phyloP scores from a whole-genome alignment of 2,113 vertebrate genomes.

The Sapayoa aenigma region DNA sequence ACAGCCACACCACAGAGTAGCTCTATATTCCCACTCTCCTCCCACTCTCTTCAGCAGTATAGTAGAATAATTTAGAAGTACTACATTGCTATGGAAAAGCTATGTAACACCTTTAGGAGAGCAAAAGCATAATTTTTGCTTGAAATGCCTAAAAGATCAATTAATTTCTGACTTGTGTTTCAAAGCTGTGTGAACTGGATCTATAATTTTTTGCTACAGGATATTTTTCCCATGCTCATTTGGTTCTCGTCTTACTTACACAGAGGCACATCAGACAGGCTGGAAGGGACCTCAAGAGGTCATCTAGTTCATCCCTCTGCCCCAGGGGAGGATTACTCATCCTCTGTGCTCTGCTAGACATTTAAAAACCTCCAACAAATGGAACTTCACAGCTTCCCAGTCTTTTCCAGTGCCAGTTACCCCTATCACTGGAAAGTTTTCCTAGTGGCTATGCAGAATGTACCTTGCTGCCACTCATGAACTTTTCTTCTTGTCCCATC shows the following conservation, averaged over 20 bases:
- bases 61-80: conserved; percentile 10
- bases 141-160: not conserved
- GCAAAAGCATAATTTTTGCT: not conserved
- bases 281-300: not conserved
- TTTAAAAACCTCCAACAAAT: not conserved
- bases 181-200: not conserved
- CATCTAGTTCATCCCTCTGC: not conserved
- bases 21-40: not conserved
- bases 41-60: not conserved
- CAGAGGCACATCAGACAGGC: not conserved
- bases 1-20: not conserved
- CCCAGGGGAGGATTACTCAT: not conserved
- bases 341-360: not conserved
- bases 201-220: not conserved
- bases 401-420: not conserved
- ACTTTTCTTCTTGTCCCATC: not conserved
- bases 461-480: not conserved
- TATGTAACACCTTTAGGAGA: not conserved
- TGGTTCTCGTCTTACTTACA: not conserved
- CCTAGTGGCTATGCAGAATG: not conserved
- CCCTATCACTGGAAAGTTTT: not conserved
- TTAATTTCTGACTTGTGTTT: not conserved
- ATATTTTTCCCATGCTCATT: conserved; percentile 7
- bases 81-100: not conserved
- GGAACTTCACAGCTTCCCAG: not conserved